Evolutionary conservation across 2,797 vertebrate genomes (phyloP), one percentile per base, ranked within the genome.

Genomic region (Phoxinus dragarum): DNA sequence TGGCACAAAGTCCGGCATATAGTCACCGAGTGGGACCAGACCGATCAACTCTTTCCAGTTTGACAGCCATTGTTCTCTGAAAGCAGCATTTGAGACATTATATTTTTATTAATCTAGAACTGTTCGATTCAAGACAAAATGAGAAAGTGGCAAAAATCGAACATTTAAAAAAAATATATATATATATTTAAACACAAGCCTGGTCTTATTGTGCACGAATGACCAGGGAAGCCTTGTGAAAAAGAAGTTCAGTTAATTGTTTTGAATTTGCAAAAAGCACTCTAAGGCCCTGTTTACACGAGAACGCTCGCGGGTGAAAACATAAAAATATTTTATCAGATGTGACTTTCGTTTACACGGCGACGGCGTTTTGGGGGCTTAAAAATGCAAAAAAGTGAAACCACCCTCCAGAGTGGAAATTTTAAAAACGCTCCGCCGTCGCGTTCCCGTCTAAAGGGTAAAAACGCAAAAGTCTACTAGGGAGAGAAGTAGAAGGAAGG

Each of bases 1-100:
- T 80, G 61, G 44, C 47, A 67, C 14, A 34, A n/a, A 80, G 72
- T 76, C 38, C 76, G 47, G 64, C 47, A 67, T 34, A 21, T n/a
- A 80, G 82, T 76, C 38, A 31, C 56, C 36, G 7, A 40, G 73
- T 76, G 19, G 12, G 67, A 21, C 12, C n/a, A 44, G 14, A 84
- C 23, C 47, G 54, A 84, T 38, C 17, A 23, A 6, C 10, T 73
- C 80, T 23, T 17, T 44, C 16, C 34, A 17, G 61, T 67, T 19
- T 54, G 34, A 54, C 14, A 84, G 17, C 38, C 77, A 79, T 11
- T 12, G 17, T n/a, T 56, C 73, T 76, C 31, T 56, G 34, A 76
- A 76, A 38, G 11, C 49, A n/a, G 34, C 49, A n/a, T 36, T 23
- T 76, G 49, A 76, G 1, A 56, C 19, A 4, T 17, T 3, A 10